Evolutionary conservation across 1,140 invertebrate species (phyloP), one percentile per base, ranked within the genome.

Genomic region (Meteorus sp.): DNA sequence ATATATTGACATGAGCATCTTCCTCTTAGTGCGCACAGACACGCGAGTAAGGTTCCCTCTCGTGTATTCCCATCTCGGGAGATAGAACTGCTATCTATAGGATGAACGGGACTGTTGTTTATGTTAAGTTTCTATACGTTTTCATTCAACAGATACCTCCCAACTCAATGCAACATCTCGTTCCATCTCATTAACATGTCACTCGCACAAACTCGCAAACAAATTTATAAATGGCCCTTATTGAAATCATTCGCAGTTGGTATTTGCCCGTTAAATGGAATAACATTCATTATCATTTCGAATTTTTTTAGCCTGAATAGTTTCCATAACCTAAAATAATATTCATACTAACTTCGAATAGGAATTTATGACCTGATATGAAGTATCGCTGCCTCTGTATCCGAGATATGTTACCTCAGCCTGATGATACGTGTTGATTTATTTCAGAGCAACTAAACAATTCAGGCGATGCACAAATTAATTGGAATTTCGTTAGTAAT

Each of bases 81-180:
- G 53, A 48, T 37, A 53, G 35, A 35, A n/a, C n/a, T n/a, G n/a
- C n/a, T n/a, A n/a, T n/a, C n/a, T n/a, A 39, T 27, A 33, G 45
- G 53, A 54, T 62, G 56, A 62, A 62, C 56, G 61, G 56, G 56
- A 62, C 53, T 56, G 43, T 62, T 62, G 61, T 62, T 43, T 52
- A 33, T 52, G 50, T 52, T 35, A 15, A 52, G 25, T 22, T 27
- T 22, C 15, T n/a, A n/a, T n/a, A n/a, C n/a, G n/a, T n/a, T n/a
- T n/a, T n/a, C n/a, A n/a, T n/a, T n/a, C 13, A 25, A 48, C 22
- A 25, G 23, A 48, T 13, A 45, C 22, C 20, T 23, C 35, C 9
- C 17, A 23, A 25, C 45, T 22, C n/a, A 23, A n/a, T 23, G 9
- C 50, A 39, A 4, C 11, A 13, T 39, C 35, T 50, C 47, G 39